Conservation (phyloP, 2,797 vertebrate genomes). For the Craterocephalus amniculus region DNA sequence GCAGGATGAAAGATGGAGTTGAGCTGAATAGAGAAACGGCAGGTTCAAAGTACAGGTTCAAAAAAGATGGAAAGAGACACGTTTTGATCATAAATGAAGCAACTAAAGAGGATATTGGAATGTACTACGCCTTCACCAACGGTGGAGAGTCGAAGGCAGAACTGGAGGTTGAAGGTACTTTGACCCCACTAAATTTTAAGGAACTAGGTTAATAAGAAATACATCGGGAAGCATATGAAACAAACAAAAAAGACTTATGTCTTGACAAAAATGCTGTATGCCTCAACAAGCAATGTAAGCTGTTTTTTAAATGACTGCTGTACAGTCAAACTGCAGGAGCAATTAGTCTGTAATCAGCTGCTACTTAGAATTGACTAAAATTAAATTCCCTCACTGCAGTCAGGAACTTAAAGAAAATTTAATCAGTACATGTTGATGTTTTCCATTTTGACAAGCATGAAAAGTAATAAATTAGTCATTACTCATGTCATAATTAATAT, state of each 20-base stretch:
- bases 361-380: slow-evolving; percentile 27
- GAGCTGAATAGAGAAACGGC: slow-evolving; percentile 86
- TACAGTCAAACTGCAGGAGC: slow-evolving; percentile 4
- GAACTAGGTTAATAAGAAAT: background rate
- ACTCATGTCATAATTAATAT: slow-evolving; percentile 59
- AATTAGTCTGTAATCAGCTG: slow-evolving; percentile 11
- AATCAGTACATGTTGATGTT: slow-evolving; percentile 46
- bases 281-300: background rate
- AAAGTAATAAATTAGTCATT: slow-evolving; percentile 63
- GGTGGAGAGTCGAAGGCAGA: slow-evolving; percentile 91
- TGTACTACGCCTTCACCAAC: slow-evolving; percentile 85
- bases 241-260: background rate
- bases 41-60: slow-evolving; percentile 91
- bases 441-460: slow-evolving; percentile 63
- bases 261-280: background rate
- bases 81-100: slow-evolving; percentile 90
- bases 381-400: slow-evolving; percentile 19
- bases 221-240: background rate
- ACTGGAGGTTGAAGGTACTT: slow-evolving; percentile 90
- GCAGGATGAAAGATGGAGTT: slow-evolving; percentile 91
- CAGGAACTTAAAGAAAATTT: slow-evolving; percentile 29
- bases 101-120: slow-evolving; percentile 84
- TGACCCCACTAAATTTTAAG: too few species aligned
- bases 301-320: background rate
- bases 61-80: slow-evolving; percentile 91